Evolutionary conservation across 2,888 invertebrate species (phyloP), one percentile per base, ranked within the genome.

Genomic region (Cephus runcator): DNA sequence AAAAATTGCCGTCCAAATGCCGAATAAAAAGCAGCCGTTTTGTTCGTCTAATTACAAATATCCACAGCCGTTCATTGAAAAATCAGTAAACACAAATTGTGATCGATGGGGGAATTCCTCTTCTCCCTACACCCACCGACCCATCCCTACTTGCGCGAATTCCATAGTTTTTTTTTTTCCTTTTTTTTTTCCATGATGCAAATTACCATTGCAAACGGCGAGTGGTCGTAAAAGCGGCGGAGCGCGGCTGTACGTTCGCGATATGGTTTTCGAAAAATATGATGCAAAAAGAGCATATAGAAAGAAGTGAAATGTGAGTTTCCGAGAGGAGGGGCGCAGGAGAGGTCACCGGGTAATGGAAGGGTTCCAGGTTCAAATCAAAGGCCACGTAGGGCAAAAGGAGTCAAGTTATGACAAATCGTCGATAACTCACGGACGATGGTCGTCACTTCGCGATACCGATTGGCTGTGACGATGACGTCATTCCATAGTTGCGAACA

Each of bases 31-130:
- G 76, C 76, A 75, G 31, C 40, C 76, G 23, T 33, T 31, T 76
- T 36, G 35, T 34, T 77, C 83, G 9, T 82, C 86, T 89, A 90
- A 90, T 90, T 88, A 90, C 89, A 89, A 90, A 90, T 90, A 89
- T 89, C 87, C 88, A 90, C 88, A 89, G 83, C 80, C 73, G 56
- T 31, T 35, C 75, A 69, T 77, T 84, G 86, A 83, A 87, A 87
- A 88, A 87, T 86, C 85, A 83, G 88, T 86, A 88, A 89, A 89
- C 85, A 86, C 81, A 84, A 79, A 81, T 83, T 86, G 82, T 86
- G 88, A 88, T 88, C 87, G 88, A 87, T 85, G 85, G 87, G 56
- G 23, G 23, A 56, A 23, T 82, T 76, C 78, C 12, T 30, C 71
- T 36, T 34, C 75, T 75, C 78, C 69, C 74, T 69, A 23, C 33